Base-by-base conservation (phyloP, 2,113 vertebrate genomes). In the Entelurus aequoreus region DNA sequence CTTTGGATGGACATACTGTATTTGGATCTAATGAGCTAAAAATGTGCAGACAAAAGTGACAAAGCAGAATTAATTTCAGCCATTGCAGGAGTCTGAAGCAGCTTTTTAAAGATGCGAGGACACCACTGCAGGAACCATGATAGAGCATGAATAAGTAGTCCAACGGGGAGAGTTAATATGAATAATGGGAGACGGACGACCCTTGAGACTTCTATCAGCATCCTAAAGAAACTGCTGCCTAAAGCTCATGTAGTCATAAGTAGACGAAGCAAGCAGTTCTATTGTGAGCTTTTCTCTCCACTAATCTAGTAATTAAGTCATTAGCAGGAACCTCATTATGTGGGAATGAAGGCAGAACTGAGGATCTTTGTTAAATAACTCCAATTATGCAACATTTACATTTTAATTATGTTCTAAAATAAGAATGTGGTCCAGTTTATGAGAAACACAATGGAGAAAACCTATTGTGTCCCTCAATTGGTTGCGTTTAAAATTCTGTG, bases 281-380 rank as follows among this genome's bases (percentile, higher is more conserved):
- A 14, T 54, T 54, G 35, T 9, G 35, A 54, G 53, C 12, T 36
- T 53, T 54, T 10, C 21, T 36, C 53, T 37, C 37, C 15, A 9
- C 13, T 13, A 13, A 36, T 54, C 6, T 35, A 13, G 6, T 37
- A 38, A 38, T 54, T 54, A 54, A 54, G 15, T 8, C 13, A 1
- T 16, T 8, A n/a, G 36, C 8, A 55, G 38, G 54, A 55, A 5
- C 37, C 54, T 56, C 37, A 56, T 56, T 56, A 56, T n/a, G 37
- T 65, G 55, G 48, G 7, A 44, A 21, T 38, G 35, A 67, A 52
- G 3, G 2, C 10, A 51, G 12, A 54, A 46, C 42, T 46, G 42
- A 46, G 10, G 10, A 12, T 44, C 42, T 44, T 44, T 44, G 42
- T 44, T 44, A 11, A 44, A 42, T 6, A 9, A 8, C 40, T 9